Percentiles rank a stretch among this genome's conserved stretches.
Evolutionary conservation across 2,888 invertebrate species (phyloP).

Genomic region (Suillia variegata): DNA sequence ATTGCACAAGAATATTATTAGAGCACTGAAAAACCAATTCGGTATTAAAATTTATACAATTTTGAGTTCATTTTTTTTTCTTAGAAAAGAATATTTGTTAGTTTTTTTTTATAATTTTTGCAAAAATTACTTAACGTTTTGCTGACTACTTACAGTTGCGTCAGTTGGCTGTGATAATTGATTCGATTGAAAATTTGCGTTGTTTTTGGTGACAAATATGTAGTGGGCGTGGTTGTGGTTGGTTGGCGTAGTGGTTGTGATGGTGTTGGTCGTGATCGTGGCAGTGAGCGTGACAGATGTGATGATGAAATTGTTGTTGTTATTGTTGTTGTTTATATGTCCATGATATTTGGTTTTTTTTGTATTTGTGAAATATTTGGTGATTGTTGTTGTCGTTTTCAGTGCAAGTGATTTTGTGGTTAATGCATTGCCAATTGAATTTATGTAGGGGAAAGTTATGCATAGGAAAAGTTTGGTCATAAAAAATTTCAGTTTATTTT

Average conservation of each 20-base stretch:
- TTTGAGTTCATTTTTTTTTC: too few species aligned
- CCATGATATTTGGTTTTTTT: background rate
- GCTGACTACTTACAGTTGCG: slow-evolving; percentile 42
- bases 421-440: background rate
- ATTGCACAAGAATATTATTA: background rate
- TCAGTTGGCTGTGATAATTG: slow-evolving; percentile 37
- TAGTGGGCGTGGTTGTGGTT: slow-evolving; percentile 16
- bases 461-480: too few species aligned
- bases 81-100: too few species aligned
- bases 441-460: background rate
- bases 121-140: slow-evolving; percentile 20
- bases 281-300: background rate
- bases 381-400: background rate
- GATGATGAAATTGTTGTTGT: background rate
- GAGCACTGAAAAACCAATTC: background rate
- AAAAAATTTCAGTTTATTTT: too few species aligned
- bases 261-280: slow-evolving; percentile 3
- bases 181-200: slow-evolving; percentile 22
- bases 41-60: background rate
- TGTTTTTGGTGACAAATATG: slow-evolving; percentile 20
- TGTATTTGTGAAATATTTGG: slow-evolving; percentile 1
- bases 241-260: slow-evolving; percentile 12
- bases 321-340: slow-evolving; percentile 13
- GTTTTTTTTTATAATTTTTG: background rate
- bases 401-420: too few species aligned